Base-by-base conservation (phyloP, 1,140 invertebrate genomes). In the Leptopilina clavipes region DNA sequence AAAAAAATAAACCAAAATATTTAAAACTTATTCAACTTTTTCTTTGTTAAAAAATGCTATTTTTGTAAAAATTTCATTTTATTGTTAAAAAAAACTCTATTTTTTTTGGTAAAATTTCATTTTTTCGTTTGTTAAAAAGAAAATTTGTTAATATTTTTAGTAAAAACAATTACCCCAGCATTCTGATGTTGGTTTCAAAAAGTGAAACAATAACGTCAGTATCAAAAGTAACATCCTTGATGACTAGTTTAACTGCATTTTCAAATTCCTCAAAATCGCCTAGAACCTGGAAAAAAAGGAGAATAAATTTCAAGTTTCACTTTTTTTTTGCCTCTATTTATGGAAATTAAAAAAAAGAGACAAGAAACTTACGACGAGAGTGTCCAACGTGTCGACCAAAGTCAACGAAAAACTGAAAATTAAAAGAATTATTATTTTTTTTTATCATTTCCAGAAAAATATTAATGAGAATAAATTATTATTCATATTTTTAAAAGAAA, bases 111-210 rank as follows among this genome's bases (percentile, higher is more conserved):
- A n/a, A n/a, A 31, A 25, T 25, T 25, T n/a, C 18, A 31, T 1
- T 1, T 31, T 31, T 31, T 31, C 1, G 2, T 70, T 14, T 70
- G 9, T 25, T 70, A 44, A 31, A 65, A n/a, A n/a, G n/a, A n/a
- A n/a, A n/a, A n/a, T n/a, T n/a, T n/a, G n/a, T n/a, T n/a, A n/a
- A n/a, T n/a, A n/a, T n/a, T 19, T 40, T 71, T 17, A 18, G 12
- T 78, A 79, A 76, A 72, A 1, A 44, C 8, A 92, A 92, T 93
- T 91, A 97, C 95, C 98, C 98, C 31, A 99, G 91, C 91, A 99
- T 95, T 77, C 98, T 92, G 84, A 99, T 99, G 89, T 99, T 99
- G 11, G 98, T 99, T 91, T 99, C 98, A 91, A 99, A 99, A 8
- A 99, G 96, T 0, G 98, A 99, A 14, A 99, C 98, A 77, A 98